phyloP scores from a whole-genome alignment of 2,113 vertebrate genomes.

The Stomatorhinus ivindoensis region DNA sequence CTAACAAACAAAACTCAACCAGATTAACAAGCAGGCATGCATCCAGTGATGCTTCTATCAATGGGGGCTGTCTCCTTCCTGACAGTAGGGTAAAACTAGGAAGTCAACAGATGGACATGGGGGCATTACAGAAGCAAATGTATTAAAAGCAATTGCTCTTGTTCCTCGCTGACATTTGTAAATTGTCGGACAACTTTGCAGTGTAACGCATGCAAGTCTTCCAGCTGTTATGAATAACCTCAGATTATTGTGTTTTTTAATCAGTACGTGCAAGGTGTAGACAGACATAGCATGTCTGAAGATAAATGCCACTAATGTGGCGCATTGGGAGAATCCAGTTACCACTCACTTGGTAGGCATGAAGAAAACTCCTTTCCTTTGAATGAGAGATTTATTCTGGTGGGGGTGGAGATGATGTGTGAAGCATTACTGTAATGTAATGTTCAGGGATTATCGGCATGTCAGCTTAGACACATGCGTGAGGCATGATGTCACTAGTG shows the following conservation, averaged over 20 bases:
- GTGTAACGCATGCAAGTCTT: conserved; percentile 26
- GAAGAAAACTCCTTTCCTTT: not conserved
- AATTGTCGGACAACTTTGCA: conserved; percentile 26
- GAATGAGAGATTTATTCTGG: not conserved
- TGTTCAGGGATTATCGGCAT: conserved; percentile 23
- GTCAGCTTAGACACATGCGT: not conserved
- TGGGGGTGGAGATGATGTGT: not conserved
- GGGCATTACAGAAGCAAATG: not conserved
- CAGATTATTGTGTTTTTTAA: conserved; percentile 12
- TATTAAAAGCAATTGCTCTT: conserved; percentile 8
- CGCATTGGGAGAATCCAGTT: not conserved
- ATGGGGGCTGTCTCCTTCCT: conserved; percentile 42
- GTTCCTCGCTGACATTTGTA: conserved; percentile 6
- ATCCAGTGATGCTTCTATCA: not conserved
- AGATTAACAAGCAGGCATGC: not conserved
- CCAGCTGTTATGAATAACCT: conserved; percentile 21
- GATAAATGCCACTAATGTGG: not conserved
- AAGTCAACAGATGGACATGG: not conserved
- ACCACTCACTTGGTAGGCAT: not conserved
- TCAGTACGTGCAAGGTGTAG: not conserved
- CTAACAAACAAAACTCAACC: not conserved
- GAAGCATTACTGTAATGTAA: conserved; percentile 14
- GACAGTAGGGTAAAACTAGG: not conserved
- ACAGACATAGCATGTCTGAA: not conserved
- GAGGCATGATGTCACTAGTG: not conserved